Base-by-base conservation (phyloP, 2,113 vertebrate genomes). In the Pristiophorus japonicus region DNA sequence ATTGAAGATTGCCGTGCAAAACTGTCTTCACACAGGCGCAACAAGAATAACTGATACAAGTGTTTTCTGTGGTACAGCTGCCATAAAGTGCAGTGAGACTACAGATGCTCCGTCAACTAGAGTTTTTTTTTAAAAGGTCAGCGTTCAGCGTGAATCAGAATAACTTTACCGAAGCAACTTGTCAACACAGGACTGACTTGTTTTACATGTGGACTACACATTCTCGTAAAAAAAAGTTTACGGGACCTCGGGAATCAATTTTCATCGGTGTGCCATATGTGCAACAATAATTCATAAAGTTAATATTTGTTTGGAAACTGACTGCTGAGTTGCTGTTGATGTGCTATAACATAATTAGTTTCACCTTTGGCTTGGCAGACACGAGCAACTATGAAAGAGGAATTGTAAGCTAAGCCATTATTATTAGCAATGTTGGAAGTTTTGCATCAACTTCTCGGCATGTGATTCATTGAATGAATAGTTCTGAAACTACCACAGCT, bases 401-500 rank as follows among this genome's bases (percentile, higher is more conserved):
- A 94, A 67, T 67, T 94, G 7, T 45, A 94, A 65, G n/a, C n/a
- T 42, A 30, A 47, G 92, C 22, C 22, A 42, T 94, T 45, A 45
- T 70, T 70, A 47, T 70, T n/a, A 63, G 93, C 93, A 70, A 94
- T 11, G 18, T 63, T 92, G n/a, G 16, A 92, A 63, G 30, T 92
- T 92, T 51, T 94, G 24, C 10, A 51, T 70, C 66, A 67, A 30
- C 27, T 94, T 45, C 38, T 51, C 45, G 51, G 42, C 65, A 30
- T 70, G 65, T 70, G 65, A 94, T 70, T 94, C 42, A 94, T 51
- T 70, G 93, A 94, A n/a, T 59, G 87, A 65, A 94, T 94, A 73
- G 24, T 94, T 94, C 66, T 67, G 93, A 94, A 94, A 94, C 42
- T 94, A 27, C 65, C 93, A 94, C 66, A 51, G 65, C 66, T 94